These are phyloP conservation scores for Thymelicus lineola DNA, from an alignment of 2,888 invertebrate genomes.

Conservation along the genomic window DNA sequence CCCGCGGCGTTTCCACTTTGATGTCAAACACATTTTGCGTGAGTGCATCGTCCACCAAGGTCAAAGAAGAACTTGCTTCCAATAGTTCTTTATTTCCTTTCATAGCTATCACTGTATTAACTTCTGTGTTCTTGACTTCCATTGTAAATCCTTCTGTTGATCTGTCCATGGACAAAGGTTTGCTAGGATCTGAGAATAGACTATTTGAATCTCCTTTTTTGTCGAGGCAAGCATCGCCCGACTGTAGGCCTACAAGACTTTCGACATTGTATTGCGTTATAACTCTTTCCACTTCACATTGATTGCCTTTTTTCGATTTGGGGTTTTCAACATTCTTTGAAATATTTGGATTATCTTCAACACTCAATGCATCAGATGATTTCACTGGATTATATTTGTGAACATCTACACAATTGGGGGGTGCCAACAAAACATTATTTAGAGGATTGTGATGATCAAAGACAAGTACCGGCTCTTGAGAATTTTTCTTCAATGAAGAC, in stretches of 20 bases:
- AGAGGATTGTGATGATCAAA: slow-evolving; percentile 72
- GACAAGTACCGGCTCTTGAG: slow-evolving; percentile 51
- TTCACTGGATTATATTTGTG: slow-evolving; percentile 60
- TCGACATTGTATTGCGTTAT: slow-evolving; percentile 40
- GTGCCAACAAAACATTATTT: slow-evolving; percentile 61
- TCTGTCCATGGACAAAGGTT: slow-evolving; percentile 51
- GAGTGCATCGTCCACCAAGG: slow-evolving; percentile 65
- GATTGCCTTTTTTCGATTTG: slow-evolving; percentile 2
- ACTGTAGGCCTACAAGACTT: slow-evolving; percentile 39
- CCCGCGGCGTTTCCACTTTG: slow-evolving; percentile 38
- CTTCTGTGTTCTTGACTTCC: slow-evolving; percentile 55
- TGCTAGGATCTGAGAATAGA: slow-evolving; percentile 46
- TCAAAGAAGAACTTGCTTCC: slow-evolving; percentile 63
- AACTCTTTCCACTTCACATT: slow-evolving; percentile 39
- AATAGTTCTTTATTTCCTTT: slow-evolving; percentile 64
- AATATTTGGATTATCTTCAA: slow-evolving; percentile 7
- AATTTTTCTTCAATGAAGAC: slow-evolving; percentile 13
- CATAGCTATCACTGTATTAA: slow-evolving; percentile 71
- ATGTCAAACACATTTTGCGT: slow-evolving; percentile 43
- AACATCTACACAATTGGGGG: slow-evolving; percentile 47
- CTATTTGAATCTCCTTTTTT: slow-evolving; percentile 42
- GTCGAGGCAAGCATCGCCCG: slow-evolving; percentile 44
- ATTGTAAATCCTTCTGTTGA: slow-evolving; percentile 47
- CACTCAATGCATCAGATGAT: slow-evolving; percentile 34
- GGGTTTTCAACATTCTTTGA: slow-evolving; percentile 17